phyloP scores from a whole-genome alignment of 2,113 vertebrate genomes.

The Coptodon rendalli region DNA sequence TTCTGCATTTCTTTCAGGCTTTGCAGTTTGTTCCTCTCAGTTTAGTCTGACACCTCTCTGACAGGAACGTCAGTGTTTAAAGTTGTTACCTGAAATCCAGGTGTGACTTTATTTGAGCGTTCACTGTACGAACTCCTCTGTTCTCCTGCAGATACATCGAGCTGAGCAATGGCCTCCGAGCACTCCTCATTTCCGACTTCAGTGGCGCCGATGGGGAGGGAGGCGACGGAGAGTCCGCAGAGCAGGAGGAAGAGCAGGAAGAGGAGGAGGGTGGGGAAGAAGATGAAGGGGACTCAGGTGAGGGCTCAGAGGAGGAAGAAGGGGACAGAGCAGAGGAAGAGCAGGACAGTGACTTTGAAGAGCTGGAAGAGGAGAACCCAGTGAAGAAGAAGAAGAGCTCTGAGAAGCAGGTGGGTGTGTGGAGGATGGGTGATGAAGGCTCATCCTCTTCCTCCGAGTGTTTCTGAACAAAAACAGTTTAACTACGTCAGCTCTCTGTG shows the following conservation, averaged over 20 bases:
- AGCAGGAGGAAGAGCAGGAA: constrained; percentile 47
- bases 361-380: constrained; percentile 55
- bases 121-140: background rate
- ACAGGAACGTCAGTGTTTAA: background rate
- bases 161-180: constrained; percentile 85
- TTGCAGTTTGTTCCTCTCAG: background rate
- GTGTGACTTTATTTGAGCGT: background rate
- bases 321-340: constrained; percentile 74
- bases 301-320: constrained; percentile 48
- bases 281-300: background rate
- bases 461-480: background rate
- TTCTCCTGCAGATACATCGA: constrained; percentile 79
- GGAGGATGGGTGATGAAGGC: background rate
- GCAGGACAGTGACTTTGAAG: constrained; percentile 66
- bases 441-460: fast-evolving
- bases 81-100: background rate
- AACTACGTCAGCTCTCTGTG: background rate
- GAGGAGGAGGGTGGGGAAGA: constrained; percentile 27
- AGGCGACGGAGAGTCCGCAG: background rate
- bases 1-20: background rate
- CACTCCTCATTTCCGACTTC: constrained; percentile 90
- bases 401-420: constrained; percentile 84
- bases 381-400: constrained; percentile 68
- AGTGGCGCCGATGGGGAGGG: constrained; percentile 61
- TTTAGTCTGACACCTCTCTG: background rate